A percentile compares a stretch with the other conserved stretches of the same genome.
These are phyloP conservation scores for Ctenomys sociabilis DNA, from an alignment of 2,113 vertebrate genomes.

Conservation along the genomic window DNA sequence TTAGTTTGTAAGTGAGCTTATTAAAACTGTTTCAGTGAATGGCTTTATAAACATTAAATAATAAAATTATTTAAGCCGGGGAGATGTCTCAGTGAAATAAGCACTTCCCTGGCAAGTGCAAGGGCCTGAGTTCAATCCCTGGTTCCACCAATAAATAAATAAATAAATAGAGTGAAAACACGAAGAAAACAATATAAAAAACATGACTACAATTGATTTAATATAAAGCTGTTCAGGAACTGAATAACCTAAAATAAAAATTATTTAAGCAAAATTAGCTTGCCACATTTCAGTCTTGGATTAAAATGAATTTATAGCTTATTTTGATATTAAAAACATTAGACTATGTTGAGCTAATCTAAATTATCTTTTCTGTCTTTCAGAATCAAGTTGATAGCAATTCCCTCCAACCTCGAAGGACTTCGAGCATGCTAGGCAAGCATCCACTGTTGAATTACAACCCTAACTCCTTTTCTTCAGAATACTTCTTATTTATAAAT, in stretches of 20 bases:
- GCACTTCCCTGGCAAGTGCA: too few relatives aligned
- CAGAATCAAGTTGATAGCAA: not conserved
- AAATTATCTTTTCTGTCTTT: constrained; percentile 13
- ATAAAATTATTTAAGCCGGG: not conserved
- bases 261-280: constrained; percentile 17
- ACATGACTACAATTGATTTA: too few relatives aligned
- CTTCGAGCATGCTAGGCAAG: not conserved
- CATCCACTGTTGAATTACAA: not conserved
- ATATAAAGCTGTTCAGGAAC: too few relatives aligned
- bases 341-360: not conserved
- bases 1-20: not conserved
- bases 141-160: too few relatives aligned
- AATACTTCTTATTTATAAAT: constrained; percentile 6
- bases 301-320: constrained; percentile 42
- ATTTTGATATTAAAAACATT: not conserved
- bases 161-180: too few relatives aligned
- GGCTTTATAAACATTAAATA: constrained; percentile 38
- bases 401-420: not conserved
- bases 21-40: constrained; percentile 12
- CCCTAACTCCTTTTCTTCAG: not conserved
- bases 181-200: too few relatives aligned
- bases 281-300: not conserved
- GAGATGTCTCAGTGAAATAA: too few relatives aligned
- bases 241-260: too few relatives aligned
- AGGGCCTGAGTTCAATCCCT: too few relatives aligned